Evolutionary conservation across 2,797 vertebrate genomes (phyloP).

Genomic region (Cygnus olor): DNA sequence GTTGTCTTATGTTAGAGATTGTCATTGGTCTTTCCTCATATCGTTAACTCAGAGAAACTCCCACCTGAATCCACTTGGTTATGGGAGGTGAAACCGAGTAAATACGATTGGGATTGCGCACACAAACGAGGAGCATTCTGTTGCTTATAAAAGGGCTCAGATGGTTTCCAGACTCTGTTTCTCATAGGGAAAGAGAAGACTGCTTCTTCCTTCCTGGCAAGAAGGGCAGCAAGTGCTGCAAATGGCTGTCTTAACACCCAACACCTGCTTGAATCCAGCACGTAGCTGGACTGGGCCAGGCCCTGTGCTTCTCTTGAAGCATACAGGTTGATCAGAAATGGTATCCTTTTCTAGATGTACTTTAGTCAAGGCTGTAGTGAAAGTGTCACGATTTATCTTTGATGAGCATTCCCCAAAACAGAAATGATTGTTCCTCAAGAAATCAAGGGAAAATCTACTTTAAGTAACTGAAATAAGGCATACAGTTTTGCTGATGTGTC

Average conservation of each 20-base stretch:
- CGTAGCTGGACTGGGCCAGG: background rate
- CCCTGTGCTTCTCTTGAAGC: background rate
- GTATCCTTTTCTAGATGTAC: background rate
- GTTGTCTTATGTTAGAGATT: background rate
- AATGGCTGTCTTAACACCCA: background rate
- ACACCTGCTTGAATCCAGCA: background rate
- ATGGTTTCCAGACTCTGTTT: background rate
- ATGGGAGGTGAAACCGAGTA: background rate
- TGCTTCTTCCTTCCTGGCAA: background rate
- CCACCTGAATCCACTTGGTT: background rate
- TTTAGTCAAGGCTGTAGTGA: background rate
- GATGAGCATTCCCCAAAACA: background rate
- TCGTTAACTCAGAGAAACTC: background rate
- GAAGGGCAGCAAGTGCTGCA: background rate
- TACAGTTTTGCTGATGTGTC: accelerated
- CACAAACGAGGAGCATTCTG: background rate
- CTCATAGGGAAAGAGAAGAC: background rate
- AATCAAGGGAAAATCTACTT: background rate
- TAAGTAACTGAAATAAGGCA: background rate
- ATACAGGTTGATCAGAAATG: background rate
- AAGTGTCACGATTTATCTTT: background rate
- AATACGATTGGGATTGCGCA: background rate
- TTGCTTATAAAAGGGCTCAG: background rate
- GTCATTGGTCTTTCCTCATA: background rate
- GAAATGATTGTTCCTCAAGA: background rate